Percentiles rank a stretch among this genome's conserved stretches.
Conservation (phyloP, 2,797 vertebrate genomes). For the Pipistrellus pipistrellus region DNA sequence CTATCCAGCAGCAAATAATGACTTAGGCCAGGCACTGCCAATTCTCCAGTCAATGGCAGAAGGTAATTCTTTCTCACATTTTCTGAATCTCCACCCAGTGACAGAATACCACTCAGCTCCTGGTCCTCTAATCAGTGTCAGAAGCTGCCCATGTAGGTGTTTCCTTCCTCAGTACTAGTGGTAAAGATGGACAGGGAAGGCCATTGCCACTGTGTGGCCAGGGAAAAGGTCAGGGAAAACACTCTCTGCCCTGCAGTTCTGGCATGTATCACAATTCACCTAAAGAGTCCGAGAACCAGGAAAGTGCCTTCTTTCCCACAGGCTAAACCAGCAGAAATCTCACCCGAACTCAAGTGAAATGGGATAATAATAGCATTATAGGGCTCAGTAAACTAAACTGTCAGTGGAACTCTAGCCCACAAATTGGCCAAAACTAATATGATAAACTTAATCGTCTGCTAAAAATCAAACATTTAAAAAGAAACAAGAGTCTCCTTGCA, state of each 20-base stretch:
- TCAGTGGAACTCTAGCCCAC: background rate
- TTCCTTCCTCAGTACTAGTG: background rate
- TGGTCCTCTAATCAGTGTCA: background rate
- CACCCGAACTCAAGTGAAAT: background rate
- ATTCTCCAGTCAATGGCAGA: background rate
- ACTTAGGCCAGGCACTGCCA: background rate
- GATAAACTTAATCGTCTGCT: background rate
- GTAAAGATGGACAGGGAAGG: background rate
- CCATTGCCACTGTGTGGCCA: background rate
- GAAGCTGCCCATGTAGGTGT: background rate
- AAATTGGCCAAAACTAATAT: background rate
- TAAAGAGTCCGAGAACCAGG: background rate
- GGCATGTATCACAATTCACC: no score
- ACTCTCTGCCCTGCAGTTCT: background rate
- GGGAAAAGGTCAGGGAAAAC: background rate
- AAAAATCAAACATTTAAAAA: conserved; percentile 25
- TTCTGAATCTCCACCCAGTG: background rate
- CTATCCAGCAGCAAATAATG: background rate
- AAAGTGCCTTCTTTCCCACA: background rate
- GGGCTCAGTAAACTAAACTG: background rate
- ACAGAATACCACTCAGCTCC: background rate
- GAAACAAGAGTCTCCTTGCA: background rate
- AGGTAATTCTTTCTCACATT: background rate
- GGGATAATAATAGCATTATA: background rate
- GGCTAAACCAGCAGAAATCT: background rate